Evolutionary conservation across 2,888 invertebrate genomes (phyloP), one percentile per base, ranked within the genome.

Genomic region (Caenorhabditis drosophilae): DNA sequence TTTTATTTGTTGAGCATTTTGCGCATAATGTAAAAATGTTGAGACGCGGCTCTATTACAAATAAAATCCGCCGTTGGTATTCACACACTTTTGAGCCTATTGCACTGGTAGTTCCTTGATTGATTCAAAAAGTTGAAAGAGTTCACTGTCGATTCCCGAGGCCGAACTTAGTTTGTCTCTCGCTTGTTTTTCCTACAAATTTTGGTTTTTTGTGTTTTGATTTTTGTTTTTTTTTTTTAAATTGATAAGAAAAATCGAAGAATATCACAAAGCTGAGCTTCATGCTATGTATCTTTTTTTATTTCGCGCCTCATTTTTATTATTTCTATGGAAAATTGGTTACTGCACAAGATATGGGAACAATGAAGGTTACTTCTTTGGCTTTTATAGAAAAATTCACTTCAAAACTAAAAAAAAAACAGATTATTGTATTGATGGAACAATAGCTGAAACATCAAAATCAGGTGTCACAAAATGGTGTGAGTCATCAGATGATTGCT

Each of bases 1-100:
- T 41, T 63, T 63, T 63, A 57, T 63, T 57, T 48, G 57, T 57
- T 57, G 63, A 57, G 63, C 53, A 50, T 57, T 52, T 53, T 63
- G n/a, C n/a, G n/a, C 56, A 56, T 57, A 63, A 63, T 63, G 63
- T 63, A 63, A 63, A 41, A 53, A 41, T 35, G 40, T 49, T 48
- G 53, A 45, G 49, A n/a, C 34, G 25, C n/a, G 45, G 9, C 11
- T 38, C 57, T 57, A 57, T 53, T 62, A 62, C 56, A 57, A 56
- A 53, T 49, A 57, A 57, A 42, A 51, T 36, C 31, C 23, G 27
- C 53, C 40, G 34, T 49, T 46, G 47, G 52, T 62, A 48, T 53
- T 57, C 63, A 34, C 63, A 57, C 63, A 44, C 52, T 49, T 47
- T 44, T 51, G 50, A 31, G 35, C 46, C n/a, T n/a, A n/a, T n/a